Evolutionary conservation across 2,113 vertebrate genomes (phyloP).

Genomic region (Chionodraco myersi): DNA sequence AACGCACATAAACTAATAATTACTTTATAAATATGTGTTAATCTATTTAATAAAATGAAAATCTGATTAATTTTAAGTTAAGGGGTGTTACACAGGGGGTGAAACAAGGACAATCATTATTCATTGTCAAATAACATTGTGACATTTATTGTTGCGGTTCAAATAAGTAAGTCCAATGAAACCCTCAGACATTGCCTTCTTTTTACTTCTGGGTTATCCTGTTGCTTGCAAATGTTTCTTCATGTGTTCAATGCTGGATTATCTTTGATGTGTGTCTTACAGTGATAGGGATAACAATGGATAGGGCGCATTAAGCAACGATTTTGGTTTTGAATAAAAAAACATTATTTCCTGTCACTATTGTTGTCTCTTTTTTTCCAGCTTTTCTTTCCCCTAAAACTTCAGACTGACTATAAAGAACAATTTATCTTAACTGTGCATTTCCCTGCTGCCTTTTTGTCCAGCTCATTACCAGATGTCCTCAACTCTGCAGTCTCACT

Average conservation of each 20-base stretch:
- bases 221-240: neutral
- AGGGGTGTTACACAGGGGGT: neutral
- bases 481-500: constrained; percentile 27
- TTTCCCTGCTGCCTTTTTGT: constrained; percentile 5
- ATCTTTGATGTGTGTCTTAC: neutral
- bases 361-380: neutral
- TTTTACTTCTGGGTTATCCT: neutral
- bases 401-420: constrained; percentile 1
- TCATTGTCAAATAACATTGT: neutral
- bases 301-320: neutral
- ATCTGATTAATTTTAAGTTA: neutral
- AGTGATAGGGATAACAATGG: neutral
- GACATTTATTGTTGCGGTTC: neutral
- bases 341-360: neutral
- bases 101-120: neutral
- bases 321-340: neutral
- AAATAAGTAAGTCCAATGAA: neutral
- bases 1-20: neutral
- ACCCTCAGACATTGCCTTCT: neutral
- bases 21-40: neutral
- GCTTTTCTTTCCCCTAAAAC: neutral
- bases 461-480: constrained; percentile 28
- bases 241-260: neutral
- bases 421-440: constrained; percentile 11
- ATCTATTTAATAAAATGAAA: neutral